phyloP scores from a whole-genome alignment of 2,113 vertebrate genomes.

The Zapornia atra region DNA sequence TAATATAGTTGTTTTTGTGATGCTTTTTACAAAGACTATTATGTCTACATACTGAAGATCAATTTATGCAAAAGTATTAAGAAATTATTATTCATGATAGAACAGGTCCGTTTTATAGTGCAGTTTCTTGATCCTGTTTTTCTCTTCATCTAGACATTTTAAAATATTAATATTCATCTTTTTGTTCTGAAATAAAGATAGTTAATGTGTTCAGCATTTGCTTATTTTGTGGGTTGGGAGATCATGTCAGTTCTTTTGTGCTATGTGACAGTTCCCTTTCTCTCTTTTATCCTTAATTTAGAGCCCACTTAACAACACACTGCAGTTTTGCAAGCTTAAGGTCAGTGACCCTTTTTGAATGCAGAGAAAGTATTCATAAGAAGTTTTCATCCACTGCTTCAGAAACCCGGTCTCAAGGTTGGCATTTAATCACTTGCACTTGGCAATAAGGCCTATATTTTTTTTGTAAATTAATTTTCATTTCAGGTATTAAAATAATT shows the following conservation, averaged over 20 bases:
- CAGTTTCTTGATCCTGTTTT: not conserved
- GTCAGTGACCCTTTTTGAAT: not conserved
- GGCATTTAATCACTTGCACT: not conserved
- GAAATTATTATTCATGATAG: not conserved
- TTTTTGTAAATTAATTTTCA: not conserved
- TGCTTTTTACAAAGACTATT: not conserved
- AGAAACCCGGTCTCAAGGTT: not conserved
- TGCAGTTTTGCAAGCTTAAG: not conserved
- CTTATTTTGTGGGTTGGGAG: not conserved
- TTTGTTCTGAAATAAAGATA: not conserved
- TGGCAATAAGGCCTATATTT: not conserved
- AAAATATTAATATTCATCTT: not conserved
- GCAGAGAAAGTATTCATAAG: not conserved
- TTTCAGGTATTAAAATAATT: not conserved
- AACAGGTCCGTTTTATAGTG: not conserved
- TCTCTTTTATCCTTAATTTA: not conserved
- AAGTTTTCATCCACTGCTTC: not conserved
- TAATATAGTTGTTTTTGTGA: not conserved
- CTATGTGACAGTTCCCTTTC: not conserved
- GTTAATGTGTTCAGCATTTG: not conserved
- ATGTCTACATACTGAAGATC: not conserved
- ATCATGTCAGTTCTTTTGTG: not conserved
- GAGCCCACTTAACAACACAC: not conserved
- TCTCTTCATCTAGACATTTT: not conserved
- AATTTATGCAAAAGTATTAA: not conserved